These are phyloP conservation scores for Agonopterix heracliana DNA, from an alignment of 2,888 invertebrate genomes.

Conservation along the genomic window DNA sequence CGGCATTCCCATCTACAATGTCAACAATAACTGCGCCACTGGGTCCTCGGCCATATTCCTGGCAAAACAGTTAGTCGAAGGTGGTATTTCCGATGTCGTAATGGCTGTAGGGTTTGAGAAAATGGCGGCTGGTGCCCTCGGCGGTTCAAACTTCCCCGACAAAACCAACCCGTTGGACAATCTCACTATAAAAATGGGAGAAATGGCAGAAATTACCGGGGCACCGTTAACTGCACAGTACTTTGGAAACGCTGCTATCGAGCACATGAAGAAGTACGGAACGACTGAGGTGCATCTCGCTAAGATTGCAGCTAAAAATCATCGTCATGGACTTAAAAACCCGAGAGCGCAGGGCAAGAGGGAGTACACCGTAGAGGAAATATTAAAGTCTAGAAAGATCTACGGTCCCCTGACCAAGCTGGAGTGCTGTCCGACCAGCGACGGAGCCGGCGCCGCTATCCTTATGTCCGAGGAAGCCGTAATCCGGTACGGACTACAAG, in stretches of 20 bases:
- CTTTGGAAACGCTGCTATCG: conserved; percentile 96
- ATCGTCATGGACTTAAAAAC: conserved; percentile 96
- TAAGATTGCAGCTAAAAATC: conserved; percentile 98
- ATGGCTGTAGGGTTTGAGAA: conserved; percentile 98
- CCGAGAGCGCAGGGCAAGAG: conserved; percentile 97
- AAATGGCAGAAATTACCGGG: conserved; percentile 85
- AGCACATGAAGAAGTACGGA: conserved; percentile 97
- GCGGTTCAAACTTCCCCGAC: conserved; percentile 83
- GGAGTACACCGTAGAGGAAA: conserved; percentile 93
- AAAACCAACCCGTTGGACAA: conserved; percentile 93
- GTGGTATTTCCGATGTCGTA: conserved; percentile 90
- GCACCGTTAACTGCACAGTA: conserved; percentile 95
- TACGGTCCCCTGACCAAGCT: conserved; percentile 96
- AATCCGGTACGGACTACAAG: conserved; percentile 85
- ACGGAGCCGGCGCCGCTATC: conserved; percentile 97
- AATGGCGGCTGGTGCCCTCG: conserved; percentile 95
- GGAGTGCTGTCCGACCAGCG: conserved; percentile 98
- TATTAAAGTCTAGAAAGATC: conserved; percentile 90
- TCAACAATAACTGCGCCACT: conserved; percentile 99
- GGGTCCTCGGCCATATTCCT: conserved; percentile 94
- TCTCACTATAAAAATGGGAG: conserved; percentile 90
- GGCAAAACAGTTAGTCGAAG: conserved; percentile 94
- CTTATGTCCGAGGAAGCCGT: conserved; percentile 95
- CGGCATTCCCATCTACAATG: conserved; percentile 97
- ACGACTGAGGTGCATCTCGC: conserved; percentile 95